Evolutionary conservation across 2,113 vertebrate species (phyloP).

Genomic region (Cyanoderma ruficeps): DNA sequence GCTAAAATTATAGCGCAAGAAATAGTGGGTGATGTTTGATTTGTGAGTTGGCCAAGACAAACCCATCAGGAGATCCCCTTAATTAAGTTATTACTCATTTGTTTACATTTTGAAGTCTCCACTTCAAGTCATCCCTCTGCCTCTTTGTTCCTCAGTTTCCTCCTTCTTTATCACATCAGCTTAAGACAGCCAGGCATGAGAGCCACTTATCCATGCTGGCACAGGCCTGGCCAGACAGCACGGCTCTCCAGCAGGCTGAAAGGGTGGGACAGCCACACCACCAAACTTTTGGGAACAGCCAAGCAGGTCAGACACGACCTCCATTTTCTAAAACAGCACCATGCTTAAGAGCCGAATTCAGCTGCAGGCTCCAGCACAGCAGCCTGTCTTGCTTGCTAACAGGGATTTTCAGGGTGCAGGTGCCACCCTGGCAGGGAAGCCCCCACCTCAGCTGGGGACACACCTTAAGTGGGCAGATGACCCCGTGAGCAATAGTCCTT

Average conservation of each 20-base stretch:
- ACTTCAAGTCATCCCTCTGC: neutral
- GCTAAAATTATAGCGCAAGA: neutral
- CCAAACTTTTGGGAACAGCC: neutral
- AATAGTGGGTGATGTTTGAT: neutral
- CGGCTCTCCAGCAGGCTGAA: rapidly evolving
- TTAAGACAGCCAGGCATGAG: neutral
- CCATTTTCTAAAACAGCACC: rapidly evolving
- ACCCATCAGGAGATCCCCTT: neutral
- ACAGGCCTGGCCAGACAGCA: neutral
- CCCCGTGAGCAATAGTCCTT: rapidly evolving
- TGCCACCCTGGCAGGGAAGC: neutral
- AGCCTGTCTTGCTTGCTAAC: neutral
- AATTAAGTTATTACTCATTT: neutral
- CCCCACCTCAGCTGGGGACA: rapidly evolving
- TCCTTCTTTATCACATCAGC: neutral
- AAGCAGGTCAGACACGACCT: neutral
- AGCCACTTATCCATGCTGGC: neutral
- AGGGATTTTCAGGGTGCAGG: neutral
- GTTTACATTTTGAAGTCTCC: neutral
- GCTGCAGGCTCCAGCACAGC: neutral
- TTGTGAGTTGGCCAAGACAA: neutral
- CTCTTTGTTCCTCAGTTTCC: neutral
- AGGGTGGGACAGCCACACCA: neutral
- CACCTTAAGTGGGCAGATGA: neutral
- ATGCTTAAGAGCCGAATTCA: neutral